Conservation (phyloP, 2,113 vertebrate genomes). For the Drymodes brunneopygia region DNA sequence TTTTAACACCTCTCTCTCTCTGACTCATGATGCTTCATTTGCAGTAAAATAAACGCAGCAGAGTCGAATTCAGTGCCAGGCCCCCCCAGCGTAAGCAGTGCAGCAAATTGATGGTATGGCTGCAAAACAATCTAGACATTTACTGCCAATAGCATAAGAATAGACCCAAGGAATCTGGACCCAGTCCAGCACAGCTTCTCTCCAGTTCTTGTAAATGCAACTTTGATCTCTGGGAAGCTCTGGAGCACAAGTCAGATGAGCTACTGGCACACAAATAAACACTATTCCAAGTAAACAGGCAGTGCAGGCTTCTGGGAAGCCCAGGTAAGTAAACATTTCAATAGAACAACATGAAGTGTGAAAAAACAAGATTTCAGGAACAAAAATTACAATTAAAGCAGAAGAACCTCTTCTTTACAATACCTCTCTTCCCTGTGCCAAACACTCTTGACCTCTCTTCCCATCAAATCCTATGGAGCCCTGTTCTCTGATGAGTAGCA, state of each 20-base stretch:
- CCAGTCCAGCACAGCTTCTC: neutral
- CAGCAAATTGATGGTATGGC: neutral
- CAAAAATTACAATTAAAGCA: neutral
- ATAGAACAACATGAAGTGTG: neutral
- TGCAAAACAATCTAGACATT: neutral
- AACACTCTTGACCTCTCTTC: neutral
- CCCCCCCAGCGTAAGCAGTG: neutral
- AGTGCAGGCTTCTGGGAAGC: neutral
- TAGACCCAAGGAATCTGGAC: neutral
- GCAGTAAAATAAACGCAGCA: neutral
- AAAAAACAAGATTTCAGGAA: neutral
- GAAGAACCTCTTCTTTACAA: neutral
- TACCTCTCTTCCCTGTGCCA: neutral
- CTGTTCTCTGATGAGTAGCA: neutral
- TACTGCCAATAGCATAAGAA: constrained; percentile 10
- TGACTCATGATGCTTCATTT: neutral
- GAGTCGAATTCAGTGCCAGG: neutral
- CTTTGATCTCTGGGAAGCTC: neutral
- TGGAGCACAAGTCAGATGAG: neutral
- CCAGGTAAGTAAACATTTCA: neutral
- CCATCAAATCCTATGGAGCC: neutral
- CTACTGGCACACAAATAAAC: neutral
- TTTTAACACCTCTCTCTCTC: neutral
- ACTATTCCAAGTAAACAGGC: neutral
- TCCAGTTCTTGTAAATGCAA: neutral